Base-by-base conservation (phyloP, 2,113 vertebrate genomes). In the Hucho hucho region DNA sequence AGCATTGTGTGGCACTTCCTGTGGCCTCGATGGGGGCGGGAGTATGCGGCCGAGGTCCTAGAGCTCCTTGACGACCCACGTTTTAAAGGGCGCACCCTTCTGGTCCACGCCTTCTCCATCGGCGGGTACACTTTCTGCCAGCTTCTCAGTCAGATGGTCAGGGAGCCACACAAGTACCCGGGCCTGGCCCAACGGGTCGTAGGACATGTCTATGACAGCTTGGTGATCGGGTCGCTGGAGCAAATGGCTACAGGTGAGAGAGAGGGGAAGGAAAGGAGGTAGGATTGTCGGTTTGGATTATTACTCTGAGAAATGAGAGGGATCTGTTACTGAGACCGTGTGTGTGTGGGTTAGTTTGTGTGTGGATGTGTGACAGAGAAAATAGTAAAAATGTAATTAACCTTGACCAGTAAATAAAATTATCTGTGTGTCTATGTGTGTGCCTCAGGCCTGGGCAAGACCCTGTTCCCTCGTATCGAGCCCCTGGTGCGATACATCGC, bases 131-230 rank as follows among this genome's bases (percentile, higher is more conserved):
- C 82, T 4, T 90, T 88, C 11, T 32, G 47, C 6, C 86, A 87
- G 58, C 73, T 84, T 49, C 75, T 85, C 11, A 24, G 84, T 16
- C 82, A 82, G 22, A 13, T 64, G 7, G 72, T 37, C 46, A 47
- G 4, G 14, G 75, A 86, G 64, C 32, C 73, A 1, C 18, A 64
- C 22, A 71, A 12, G 6, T 66, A 83, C 3, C 3, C 29, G 0
- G 29, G 47, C 0, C 1, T 88, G 32, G 32, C n/a, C 2, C n/a
- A 26, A 22, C 75, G 84, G 25, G 53, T 88, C 37, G 56, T 26
- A 25, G 90, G 88, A 20, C 90, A 92, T 20, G 80, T 92, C 72
- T 92, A 87, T 0, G 80, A 86, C 64, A 90, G 86, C 66, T 69
- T 88, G 66, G 88, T 88, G 28, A 59, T 75, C 0, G 87, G 87